Evolutionary conservation across 2,113 vertebrate species (phyloP).

Genomic region (Clarias batrachus): DNA sequence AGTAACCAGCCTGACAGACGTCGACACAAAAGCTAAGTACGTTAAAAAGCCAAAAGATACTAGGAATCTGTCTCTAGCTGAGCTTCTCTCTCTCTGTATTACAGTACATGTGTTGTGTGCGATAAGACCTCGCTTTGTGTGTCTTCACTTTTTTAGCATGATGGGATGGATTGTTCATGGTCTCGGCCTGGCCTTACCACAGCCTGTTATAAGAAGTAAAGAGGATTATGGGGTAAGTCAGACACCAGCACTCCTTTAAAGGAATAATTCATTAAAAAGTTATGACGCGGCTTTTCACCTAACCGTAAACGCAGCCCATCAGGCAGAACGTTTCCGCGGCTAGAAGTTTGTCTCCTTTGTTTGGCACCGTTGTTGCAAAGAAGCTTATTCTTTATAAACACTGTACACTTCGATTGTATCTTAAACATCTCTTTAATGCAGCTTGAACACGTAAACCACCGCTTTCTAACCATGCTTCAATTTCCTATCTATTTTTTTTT

Average conservation of each 20-base stretch:
- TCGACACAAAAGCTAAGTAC: constrained; percentile 60
- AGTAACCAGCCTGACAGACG: constrained; percentile 66
- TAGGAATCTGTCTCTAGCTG: background rate
- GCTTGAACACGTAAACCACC: background rate
- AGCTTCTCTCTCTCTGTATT: background rate
- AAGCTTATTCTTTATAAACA: background rate
- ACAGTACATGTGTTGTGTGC: background rate
- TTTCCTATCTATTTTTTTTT: background rate
- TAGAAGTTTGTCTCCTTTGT: background rate
- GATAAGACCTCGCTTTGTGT: constrained; percentile 27
- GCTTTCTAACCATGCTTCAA: background rate
- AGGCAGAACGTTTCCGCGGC: background rate
- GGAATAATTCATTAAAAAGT: background rate
- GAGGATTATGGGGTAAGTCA: constrained; percentile 56
- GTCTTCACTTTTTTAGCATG: constrained; percentile 67
- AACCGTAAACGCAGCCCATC: background rate
- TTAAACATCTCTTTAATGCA: background rate
- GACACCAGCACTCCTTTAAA: background rate
- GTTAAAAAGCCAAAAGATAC: background rate
- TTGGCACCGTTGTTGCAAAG: background rate
- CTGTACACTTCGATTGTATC: background rate
- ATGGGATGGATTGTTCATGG: constrained; percentile 81
- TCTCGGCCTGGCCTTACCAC: constrained; percentile 83
- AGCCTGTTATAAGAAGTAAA: constrained; percentile 72
- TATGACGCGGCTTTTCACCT: background rate